Conservation (phyloP, 2,888 invertebrate species). For the Zootermopsis nevadensis region DNA sequence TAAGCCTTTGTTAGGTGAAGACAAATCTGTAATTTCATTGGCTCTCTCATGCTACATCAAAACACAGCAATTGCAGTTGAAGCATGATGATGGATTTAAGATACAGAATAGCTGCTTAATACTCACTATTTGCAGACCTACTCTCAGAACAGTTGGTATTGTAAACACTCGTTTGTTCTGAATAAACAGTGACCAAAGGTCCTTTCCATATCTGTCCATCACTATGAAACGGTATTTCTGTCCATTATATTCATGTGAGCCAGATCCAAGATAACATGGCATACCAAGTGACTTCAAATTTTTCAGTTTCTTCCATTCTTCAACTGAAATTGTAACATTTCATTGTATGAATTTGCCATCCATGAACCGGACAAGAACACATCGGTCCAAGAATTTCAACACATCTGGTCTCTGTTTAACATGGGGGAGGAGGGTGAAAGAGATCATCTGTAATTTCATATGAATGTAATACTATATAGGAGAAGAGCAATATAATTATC, state of each 20-base stretch:
- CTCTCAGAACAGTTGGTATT: conserved; percentile 64
- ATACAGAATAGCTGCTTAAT: neutral
- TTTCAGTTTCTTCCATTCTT: conserved; percentile 74
- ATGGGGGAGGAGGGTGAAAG: too few relatives aligned
- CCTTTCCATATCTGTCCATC: conserved; percentile 89
- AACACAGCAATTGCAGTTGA: neutral
- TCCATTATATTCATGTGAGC: conserved; percentile 80
- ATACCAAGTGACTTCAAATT: conserved; percentile 82
- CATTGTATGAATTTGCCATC: too few relatives aligned
- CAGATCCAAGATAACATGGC: conserved; percentile 86
- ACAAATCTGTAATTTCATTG: too few relatives aligned
- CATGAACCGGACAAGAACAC: neutral
- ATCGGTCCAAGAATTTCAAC: neutral
- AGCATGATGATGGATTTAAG: too few relatives aligned
- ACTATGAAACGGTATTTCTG: conserved; percentile 89
- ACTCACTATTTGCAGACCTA: conserved; percentile 65
- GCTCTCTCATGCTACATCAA: neutral
- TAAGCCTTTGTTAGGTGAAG: too few relatives aligned
- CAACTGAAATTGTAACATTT: conserved; percentile 67
- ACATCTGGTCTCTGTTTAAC: too few relatives aligned
- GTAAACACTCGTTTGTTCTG: conserved; percentile 76
- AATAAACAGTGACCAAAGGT: conserved; percentile 82
- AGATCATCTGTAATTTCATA: too few relatives aligned
- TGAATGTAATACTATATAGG: too few relatives aligned
- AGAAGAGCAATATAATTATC: too few relatives aligned